Conservation (phyloP, 2,113 vertebrate genomes). For the Shinisaurus crocodilurus region DNA sequence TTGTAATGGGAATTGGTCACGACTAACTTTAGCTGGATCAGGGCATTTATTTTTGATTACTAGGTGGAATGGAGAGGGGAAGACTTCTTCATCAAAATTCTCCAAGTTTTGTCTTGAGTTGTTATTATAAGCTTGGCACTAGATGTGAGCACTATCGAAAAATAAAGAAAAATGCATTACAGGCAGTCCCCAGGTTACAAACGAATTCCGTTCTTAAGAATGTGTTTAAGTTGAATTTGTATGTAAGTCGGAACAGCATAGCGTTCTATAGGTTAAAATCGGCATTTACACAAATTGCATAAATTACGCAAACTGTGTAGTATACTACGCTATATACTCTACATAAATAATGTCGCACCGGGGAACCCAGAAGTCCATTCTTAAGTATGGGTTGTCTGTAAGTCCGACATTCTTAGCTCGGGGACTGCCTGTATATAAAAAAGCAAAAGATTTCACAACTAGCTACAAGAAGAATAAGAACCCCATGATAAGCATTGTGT, state of each 20-base stretch:
- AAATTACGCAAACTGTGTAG: no score
- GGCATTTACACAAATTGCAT: no score
- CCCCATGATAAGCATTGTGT: not conserved
- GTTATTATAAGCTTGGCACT: not conserved
- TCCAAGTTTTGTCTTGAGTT: not conserved
- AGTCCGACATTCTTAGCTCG: no score
- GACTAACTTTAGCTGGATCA: not conserved
- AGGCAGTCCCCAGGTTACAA: no score
- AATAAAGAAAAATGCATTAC: not conserved
- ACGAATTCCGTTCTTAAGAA: no score
- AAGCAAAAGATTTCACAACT: not conserved
- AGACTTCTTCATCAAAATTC: not conserved
- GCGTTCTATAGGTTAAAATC: no score
- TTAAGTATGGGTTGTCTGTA: no score
- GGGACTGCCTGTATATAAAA: not conserved
- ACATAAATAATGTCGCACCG: no score
- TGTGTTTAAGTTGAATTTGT: no score
- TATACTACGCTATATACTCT: no score
- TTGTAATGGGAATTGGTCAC: not conserved
- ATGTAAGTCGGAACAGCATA: no score
- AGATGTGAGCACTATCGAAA: not conserved
- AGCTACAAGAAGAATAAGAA: not conserved
- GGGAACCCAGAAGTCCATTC: no score
- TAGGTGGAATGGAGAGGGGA: not conserved
- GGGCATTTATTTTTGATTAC: not conserved